Base-by-base conservation (phyloP, 2,113 vertebrate genomes). In the Amphiprion percula region DNA sequence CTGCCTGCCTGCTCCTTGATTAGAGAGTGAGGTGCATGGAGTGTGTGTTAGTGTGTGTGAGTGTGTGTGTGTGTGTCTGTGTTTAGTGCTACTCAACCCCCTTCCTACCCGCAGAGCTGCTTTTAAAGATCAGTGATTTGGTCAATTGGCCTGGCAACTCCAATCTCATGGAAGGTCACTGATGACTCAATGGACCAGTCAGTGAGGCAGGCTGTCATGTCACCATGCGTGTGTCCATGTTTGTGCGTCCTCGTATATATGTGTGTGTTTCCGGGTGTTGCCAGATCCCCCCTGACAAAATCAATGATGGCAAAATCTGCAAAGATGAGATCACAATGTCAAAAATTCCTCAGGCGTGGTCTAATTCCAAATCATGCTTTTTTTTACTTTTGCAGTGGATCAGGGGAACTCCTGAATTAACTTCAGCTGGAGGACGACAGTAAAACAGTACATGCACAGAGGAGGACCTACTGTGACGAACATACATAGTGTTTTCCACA, bases 81-180 rank as follows among this genome's bases (percentile, higher is more conserved):
- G 70, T 81, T 70, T 44, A 70, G 62, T 47, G 54, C 61, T 67
- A 78, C 76, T 73, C 79, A 44, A 59, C 46, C 24, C 60, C 14
- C 19, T 28, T 68, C 64, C 80, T 82, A 71, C 72, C 89, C 87
- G 79, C 86, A 87, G 91, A 95, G 91, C 86, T 86, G 85, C 90
- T 93, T 93, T 93, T 95, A 95, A 95, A 95, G 95, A 95, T 95
- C 94, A 95, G 87, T 93, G 95, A 95, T 94, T 95, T 95, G 94
- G 94, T 95, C 94, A 95, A 95, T 95, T 94, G 94, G 94, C 89
- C 90, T 94, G 93, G 92, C 94, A 94, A 90, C 84, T 94, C 88
- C 87, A 88, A 94, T 95, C 88, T 80, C 87, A 90, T 60, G 68
- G 88, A 92, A 93, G 93, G 92, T 92, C 92, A 94, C 21, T 93